Conservation (phyloP, 2,888 invertebrate species). For the Urechis unicinctus region DNA sequence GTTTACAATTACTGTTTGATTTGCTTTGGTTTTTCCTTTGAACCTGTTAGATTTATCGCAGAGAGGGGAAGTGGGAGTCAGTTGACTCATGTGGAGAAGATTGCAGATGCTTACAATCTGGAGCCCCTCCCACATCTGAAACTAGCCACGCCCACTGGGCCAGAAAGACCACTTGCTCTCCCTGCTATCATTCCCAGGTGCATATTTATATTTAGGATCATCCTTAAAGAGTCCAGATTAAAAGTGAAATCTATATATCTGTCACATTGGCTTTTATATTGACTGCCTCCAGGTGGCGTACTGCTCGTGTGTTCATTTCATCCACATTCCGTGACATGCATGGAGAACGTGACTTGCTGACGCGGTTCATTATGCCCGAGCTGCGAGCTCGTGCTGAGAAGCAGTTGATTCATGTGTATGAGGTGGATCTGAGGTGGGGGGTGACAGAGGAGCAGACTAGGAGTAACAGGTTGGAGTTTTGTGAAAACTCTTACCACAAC, state of each 20-base stretch:
- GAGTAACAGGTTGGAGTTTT: constrained; percentile 41
- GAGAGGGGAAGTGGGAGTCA: constrained; percentile 49
- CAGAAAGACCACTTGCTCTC: constrained; percentile 14
- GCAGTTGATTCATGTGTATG: constrained; percentile 45
- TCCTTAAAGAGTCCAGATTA: too few species aligned
- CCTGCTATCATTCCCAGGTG: not conserved
- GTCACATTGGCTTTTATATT: not conserved
- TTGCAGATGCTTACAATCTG: constrained; percentile 49
- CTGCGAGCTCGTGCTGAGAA: constrained; percentile 44
- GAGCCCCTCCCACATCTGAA: constrained; percentile 7
- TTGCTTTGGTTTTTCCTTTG: constrained; percentile 3
- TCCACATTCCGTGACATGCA: constrained; percentile 55
- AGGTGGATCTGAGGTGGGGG: constrained; percentile 54
- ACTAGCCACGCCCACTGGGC: constrained; percentile 11
- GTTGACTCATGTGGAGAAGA: constrained; percentile 50
- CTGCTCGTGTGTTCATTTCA: constrained; percentile 52
- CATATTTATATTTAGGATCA: too few species aligned
- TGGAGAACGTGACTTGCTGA: constrained; percentile 52
- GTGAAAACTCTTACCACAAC: too few species aligned
- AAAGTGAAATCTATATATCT: too few species aligned
- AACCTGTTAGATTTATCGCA: constrained; percentile 47
- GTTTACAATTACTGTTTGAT: too few species aligned
- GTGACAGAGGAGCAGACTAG: constrained; percentile 48
- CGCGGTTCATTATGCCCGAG: constrained; percentile 52
- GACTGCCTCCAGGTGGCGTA: constrained; percentile 43